phyloP scores from a whole-genome alignment of 2,888 invertebrate species.

The Chaetoderma sp. region DNA sequence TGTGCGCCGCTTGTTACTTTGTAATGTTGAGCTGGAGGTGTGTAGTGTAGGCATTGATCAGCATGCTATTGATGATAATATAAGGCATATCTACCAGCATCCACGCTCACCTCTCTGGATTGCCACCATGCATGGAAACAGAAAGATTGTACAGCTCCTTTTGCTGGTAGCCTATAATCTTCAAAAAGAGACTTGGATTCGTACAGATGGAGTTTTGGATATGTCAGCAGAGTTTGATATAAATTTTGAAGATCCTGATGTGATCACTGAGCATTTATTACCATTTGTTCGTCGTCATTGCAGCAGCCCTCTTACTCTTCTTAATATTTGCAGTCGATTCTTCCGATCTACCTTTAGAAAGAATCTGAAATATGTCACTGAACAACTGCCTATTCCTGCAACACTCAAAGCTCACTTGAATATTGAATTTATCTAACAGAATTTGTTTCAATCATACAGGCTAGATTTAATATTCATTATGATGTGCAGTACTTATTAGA shows the following conservation, averaged over 20 bases:
- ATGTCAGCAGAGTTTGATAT: no score
- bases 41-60: conserved; percentile 50
- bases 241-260: background rate
- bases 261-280: background rate
- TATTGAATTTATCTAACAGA: no score
- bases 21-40: conserved; percentile 49
- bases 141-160: conserved; percentile 42
- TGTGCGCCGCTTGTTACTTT: conserved; percentile 45
- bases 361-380: conserved; percentile 35
- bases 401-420: conserved; percentile 25
- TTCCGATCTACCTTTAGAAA: conserved; percentile 40
- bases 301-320: conserved; percentile 41
- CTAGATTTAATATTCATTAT: no score
- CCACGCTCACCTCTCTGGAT: conserved; percentile 53
- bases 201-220: conserved; percentile 33
- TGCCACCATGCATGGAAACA: conserved; percentile 35
- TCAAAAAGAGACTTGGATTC: conserved; percentile 47
- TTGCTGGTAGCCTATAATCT: conserved; percentile 50
- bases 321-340: conserved; percentile 46
- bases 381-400: conserved; percentile 40
- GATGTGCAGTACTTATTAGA: no score
- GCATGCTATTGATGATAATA: conserved; percentile 45
- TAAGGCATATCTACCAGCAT: conserved; percentile 40
- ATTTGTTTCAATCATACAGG: no score
- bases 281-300: conserved; percentile 39